These are phyloP conservation scores for Esox lucius DNA, from an alignment of 2,797 vertebrate species.

Conservation along the genomic window DNA sequence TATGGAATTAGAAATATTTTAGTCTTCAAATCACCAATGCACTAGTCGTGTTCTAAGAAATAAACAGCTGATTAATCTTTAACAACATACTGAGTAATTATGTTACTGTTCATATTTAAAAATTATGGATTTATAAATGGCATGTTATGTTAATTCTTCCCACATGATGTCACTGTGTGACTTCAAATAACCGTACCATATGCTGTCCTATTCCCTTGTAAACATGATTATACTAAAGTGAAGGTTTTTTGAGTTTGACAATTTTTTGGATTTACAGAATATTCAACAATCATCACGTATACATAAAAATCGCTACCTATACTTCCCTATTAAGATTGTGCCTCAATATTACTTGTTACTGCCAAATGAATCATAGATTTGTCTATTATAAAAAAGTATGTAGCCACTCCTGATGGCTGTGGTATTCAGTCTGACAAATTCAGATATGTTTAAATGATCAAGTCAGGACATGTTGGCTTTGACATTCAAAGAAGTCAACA, in stretches of 20 bases:
- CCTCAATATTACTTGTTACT: not conserved
- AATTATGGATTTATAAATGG: too few species aligned
- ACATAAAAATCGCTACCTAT: too few species aligned
- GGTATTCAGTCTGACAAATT: not conserved
- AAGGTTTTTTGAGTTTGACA: not conserved
- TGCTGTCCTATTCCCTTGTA: not conserved
- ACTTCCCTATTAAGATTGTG: not conserved
- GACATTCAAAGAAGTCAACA: too few species aligned
- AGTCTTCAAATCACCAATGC: not conserved
- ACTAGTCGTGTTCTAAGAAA: too few species aligned
- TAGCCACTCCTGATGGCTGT: not conserved
- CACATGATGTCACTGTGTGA: constrained; percentile 1
- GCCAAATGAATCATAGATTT: too few species aligned
- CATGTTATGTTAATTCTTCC: not conserved
- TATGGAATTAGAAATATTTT: not conserved
- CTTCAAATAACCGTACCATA: not conserved
- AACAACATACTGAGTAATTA: not conserved
- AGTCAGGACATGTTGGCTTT: not conserved
- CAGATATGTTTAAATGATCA: not conserved
- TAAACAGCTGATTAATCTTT: not conserved
- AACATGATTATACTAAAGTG: not conserved
- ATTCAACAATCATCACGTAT: too few species aligned
- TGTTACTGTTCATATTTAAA: not conserved
- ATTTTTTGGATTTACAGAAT: too few species aligned
- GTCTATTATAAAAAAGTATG: too few species aligned